Evolutionary conservation across 2,113 vertebrate species (phyloP).

Genomic region (Scalopus aquaticus): DNA sequence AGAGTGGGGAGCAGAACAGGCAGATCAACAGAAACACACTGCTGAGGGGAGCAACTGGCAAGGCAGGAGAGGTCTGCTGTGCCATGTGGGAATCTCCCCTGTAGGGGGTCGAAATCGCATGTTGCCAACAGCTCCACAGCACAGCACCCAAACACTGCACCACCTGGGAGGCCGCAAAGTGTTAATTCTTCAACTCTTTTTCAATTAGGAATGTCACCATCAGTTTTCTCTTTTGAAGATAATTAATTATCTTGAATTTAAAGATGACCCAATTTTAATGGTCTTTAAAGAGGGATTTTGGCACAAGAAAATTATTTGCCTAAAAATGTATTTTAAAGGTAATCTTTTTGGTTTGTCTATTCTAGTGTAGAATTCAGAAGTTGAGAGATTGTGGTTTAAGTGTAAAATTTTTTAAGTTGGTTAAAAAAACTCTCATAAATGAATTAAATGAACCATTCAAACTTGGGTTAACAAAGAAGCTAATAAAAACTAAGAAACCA

Average conservation of each 20-base stretch:
- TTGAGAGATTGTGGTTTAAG: background rate
- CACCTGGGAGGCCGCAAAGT: too few species aligned
- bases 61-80: too few species aligned
- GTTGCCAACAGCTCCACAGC: too few species aligned
- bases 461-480: background rate
- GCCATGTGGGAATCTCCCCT: too few species aligned
- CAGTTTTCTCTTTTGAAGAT: slow-evolving; percentile 10
- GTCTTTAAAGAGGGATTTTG: background rate
- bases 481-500: slow-evolving; percentile 34
- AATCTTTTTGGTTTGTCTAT: background rate
- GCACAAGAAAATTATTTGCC: background rate
- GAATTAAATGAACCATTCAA: background rate
- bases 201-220: slow-evolving; percentile 24
- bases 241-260: slow-evolving; percentile 44
- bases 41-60: too few species aligned
- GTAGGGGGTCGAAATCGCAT: too few species aligned
- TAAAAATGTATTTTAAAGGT: background rate
- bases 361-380: background rate
- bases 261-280: background rate
- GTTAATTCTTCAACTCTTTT: slow-evolving; percentile 38
- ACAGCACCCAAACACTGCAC: too few species aligned
- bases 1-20: too few species aligned
- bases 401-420: background rate
- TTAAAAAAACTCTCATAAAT: background rate
- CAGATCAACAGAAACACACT: too few species aligned